A percentile compares a stretch with the other conserved stretches of the same genome.
These are phyloP conservation scores for Rachycentron canadum DNA, from an alignment of 2,797 vertebrate genomes.

Conservation along the genomic window DNA sequence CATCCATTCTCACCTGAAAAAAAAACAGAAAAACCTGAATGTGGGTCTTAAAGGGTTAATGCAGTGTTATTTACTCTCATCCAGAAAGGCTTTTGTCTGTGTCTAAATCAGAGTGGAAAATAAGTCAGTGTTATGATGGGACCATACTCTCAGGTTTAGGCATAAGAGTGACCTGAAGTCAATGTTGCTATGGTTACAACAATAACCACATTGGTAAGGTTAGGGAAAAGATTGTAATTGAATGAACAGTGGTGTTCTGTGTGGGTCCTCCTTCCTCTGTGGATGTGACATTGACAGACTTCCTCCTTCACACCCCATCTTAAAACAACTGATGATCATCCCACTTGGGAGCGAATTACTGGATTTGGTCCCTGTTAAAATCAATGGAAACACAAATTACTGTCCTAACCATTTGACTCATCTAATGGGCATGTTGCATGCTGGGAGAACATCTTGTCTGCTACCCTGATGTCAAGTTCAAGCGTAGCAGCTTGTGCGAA, in stretches of 20 bases:
- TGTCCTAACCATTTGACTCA: neutral
- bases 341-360: neutral
- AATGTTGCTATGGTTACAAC: neutral
- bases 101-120: no score
- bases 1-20: no score
- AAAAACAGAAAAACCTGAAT: no score
- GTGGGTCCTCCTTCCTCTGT: neutral
- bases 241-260: neutral
- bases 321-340: neutral
- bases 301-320: neutral
- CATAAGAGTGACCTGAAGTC: neutral
- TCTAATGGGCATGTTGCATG: conserved; percentile 21
- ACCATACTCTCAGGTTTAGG: neutral
- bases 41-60: no score
- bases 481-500: conserved; percentile 49
- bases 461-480: conserved; percentile 45
- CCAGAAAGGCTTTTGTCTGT: no score
- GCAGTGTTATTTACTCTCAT: neutral
- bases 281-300: neutral
- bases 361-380: neutral
- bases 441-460: conserved; percentile 24
- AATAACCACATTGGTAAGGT: neutral
- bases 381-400: neutral
- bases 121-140: neutral
- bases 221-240: no score